A percentile compares a stretch with the other conserved stretches of the same genome.
Conservation (phyloP, 2,888 invertebrate species). For the Eristalinus sepulchralis region DNA sequence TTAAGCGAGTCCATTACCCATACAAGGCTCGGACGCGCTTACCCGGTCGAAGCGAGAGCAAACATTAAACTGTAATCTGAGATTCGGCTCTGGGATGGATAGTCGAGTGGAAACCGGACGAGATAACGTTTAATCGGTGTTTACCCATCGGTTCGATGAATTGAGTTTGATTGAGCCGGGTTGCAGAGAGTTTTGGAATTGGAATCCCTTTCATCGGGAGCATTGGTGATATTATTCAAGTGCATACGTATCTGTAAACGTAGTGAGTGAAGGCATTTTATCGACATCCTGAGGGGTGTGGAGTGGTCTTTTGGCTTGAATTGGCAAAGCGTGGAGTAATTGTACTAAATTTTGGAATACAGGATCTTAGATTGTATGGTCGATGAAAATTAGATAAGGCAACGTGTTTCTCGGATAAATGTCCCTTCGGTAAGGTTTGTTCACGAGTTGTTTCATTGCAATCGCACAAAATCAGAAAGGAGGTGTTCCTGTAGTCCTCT, state of each 20-base stretch:
- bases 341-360: too few relatives aligned
- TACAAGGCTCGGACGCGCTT: background rate
- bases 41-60: background rate
- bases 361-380: too few relatives aligned
- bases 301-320: background rate
- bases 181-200: background rate
- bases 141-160: background rate
- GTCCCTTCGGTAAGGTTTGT: too few relatives aligned
- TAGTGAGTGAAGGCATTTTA: background rate
- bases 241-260: background rate
- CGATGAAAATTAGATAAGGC: too few relatives aligned
- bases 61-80: conserved; percentile 16
- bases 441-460: too few relatives aligned
- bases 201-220: background rate
- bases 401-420: too few relatives aligned
- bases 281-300: background rate
- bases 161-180: background rate
- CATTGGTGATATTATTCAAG: background rate
- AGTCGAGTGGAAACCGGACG: background rate
- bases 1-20: background rate
- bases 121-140: background rate
- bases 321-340: too few relatives aligned
- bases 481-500: too few relatives aligned
- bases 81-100: background rate
- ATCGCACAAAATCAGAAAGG: too few relatives aligned